Base-by-base conservation (phyloP, 1,140 invertebrate genomes). In the Trinorchestia longiramus region DNA sequence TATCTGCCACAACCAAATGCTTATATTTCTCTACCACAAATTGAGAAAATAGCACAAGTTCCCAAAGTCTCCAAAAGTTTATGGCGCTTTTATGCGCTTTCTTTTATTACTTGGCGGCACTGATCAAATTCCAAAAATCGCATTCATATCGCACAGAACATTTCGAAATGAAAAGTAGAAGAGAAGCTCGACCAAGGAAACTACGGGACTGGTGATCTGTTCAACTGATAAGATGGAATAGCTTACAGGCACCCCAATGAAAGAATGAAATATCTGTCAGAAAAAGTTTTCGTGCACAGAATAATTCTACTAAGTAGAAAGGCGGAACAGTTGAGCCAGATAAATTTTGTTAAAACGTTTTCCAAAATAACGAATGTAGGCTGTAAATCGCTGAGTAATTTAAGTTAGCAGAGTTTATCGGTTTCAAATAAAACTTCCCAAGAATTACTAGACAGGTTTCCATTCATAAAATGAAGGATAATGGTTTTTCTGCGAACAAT, bases 31-130 rank as follows among this genome's bases (percentile, higher is more conserved):
- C 43, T 94, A 94, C 44, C 44, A 47, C 44, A 43, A 94, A 94
- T 94, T 94, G 92, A 45, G 92, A 45, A 91, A 94, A 94, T 94
- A 94, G 92, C 92, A 94, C 92, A 94, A 94, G 92, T 94, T 94
- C 92, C 92, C 92, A 19, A 77, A 94, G 43, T 47, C 44, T 45
- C 6, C 43, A n/a, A 94, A 94, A 94, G 43, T 94, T 94, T 43
- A 94, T 94, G 92, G 44, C 92, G 47, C 92, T 94, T 94, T 94
- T 94, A 94, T 43, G 92, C 92, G 43, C 44, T 47, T 94, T 94
- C 92, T 94, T 94, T 94, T 94, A 94, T 94, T 94, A 94, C 92
- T 94, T 94, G 43, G 43, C 36, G 0, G 43, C 8, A 45, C 43
- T 94, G 92, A 94, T 94, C 92, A 94, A 94, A 94, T 94, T 94